These are phyloP conservation scores for Lophius americanus DNA, from an alignment of 2,797 vertebrate genomes.

Conservation along the genomic window DNA sequence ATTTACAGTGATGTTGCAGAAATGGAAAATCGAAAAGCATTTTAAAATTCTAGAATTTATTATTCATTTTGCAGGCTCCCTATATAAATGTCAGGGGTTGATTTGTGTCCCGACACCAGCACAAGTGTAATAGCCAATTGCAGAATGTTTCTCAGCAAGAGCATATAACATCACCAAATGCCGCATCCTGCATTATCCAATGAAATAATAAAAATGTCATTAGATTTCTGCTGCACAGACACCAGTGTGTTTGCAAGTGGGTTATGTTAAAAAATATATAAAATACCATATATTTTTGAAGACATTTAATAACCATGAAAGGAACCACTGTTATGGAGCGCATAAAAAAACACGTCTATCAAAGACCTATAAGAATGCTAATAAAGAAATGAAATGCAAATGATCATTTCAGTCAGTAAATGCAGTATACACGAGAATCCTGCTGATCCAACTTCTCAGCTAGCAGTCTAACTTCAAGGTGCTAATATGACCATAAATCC, in stretches of 20 bases:
- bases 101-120: conserved; percentile 30
- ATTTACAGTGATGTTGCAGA: neutral
- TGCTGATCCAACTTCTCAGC: conserved; percentile 36
- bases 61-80: neutral
- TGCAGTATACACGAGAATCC: conserved; percentile 45
- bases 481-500: conserved; percentile 32
- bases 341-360: conserved; percentile 67
- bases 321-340: conserved; percentile 9
- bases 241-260: conserved; percentile 12
- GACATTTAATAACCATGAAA: conserved; percentile 27
- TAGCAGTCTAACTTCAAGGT: conserved; percentile 25
- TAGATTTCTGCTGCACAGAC: conserved; percentile 8
- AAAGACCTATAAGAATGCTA: conserved; percentile 60
- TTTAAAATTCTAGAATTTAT: neutral
- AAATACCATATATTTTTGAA: neutral
- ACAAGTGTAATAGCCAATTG: conserved; percentile 55
- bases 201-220: conserved; percentile 49
- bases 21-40: conserved; percentile 11
- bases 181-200: conserved; percentile 36
- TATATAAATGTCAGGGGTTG: conserved; percentile 30
- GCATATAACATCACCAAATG: conserved; percentile 38
- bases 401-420: conserved; percentile 76
- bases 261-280: conserved; percentile 27
- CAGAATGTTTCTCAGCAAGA: conserved; percentile 19
- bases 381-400: conserved; percentile 72